These are phyloP conservation scores for Orchesella cincta DNA, from an alignment of 1,140 invertebrate species.

Conservation along the genomic window DNA sequence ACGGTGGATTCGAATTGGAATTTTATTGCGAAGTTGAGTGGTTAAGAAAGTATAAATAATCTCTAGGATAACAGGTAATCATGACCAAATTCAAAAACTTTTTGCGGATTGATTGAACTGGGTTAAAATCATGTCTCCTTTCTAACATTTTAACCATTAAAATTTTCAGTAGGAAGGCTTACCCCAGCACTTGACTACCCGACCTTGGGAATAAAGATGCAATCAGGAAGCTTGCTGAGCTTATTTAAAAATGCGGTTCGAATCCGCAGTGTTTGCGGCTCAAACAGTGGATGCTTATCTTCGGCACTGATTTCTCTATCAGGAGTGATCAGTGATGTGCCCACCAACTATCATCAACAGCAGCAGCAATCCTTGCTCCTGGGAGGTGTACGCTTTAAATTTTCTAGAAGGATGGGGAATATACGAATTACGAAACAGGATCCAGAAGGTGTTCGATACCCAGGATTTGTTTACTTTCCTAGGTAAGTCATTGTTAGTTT, in stretches of 20 bases:
- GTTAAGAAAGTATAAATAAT: no score
- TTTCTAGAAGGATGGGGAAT: not conserved
- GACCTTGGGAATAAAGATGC: no score
- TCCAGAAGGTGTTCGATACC: conserved; percentile 56
- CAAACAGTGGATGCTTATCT: not conserved
- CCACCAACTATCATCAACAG: not conserved
- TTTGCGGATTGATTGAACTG: no score
- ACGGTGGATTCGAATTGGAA: no score
- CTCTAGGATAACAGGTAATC: no score
- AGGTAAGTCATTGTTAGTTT: conserved; percentile 55
- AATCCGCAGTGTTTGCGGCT: not conserved
- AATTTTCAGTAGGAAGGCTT: no score
- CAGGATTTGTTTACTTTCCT: conserved; percentile 61
- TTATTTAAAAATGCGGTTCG: not conserved
- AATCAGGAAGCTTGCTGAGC: not conserved
- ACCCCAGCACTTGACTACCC: no score
- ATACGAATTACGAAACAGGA: not conserved
- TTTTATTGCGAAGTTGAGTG: no score
- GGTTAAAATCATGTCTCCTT: no score
- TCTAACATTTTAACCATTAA: no score
- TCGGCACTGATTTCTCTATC: not conserved
- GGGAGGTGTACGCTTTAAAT: not conserved
- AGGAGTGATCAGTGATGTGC: no score
- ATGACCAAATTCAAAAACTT: no score
- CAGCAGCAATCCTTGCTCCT: not conserved